Evolutionary conservation across 2,888 invertebrate species (phyloP).

Genomic region (Xylophagus ater): DNA sequence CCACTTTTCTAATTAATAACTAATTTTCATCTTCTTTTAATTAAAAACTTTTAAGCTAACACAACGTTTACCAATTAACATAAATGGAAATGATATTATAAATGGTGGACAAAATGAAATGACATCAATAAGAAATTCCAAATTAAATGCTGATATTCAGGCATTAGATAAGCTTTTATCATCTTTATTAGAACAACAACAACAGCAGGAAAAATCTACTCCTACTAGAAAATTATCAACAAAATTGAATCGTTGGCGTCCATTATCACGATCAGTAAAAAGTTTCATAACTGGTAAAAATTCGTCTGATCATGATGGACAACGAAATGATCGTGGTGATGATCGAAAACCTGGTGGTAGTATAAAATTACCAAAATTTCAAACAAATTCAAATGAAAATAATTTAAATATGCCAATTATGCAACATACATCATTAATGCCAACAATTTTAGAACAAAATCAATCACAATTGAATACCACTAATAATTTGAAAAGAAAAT

Average conservation of each 20-base stretch:
- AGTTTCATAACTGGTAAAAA: too few relatives aligned
- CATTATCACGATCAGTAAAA: slow-evolving; percentile 36
- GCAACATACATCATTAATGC: slow-evolving; percentile 29
- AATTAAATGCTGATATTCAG: slow-evolving; percentile 47
- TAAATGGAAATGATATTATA: slow-evolving; percentile 22
- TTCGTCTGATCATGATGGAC: too few relatives aligned
- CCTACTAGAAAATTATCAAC: slow-evolving; percentile 23
- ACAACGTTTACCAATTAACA: slow-evolving; percentile 25
- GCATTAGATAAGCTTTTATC: slow-evolving; percentile 52
- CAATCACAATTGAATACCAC: slow-evolving; percentile 11
- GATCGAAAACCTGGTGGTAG: slow-evolving; percentile 11
- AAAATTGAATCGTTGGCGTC: slow-evolving; percentile 35
- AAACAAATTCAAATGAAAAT: slow-evolving; percentile 2
- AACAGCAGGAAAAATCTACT: slow-evolving; percentile 15
- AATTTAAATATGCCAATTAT: slow-evolving; percentile 5
- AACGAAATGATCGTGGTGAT: too few relatives aligned
- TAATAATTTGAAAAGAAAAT: too few relatives aligned
- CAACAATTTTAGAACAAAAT: slow-evolving; percentile 37
- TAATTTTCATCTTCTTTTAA: slow-evolving; percentile 13
- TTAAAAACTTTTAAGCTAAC: slow-evolving; percentile 25
- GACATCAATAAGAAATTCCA: slow-evolving; percentile 35
- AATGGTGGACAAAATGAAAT: slow-evolving; percentile 24
- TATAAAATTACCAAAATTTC: slow-evolving; percentile 6
- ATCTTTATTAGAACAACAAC: slow-evolving; percentile 42
- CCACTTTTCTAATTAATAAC: neutral